Evolutionary conservation across 2,797 vertebrate genomes (phyloP), one percentile per base, ranked within the genome.

Genomic region (Myoxocephalus aenaeus): DNA sequence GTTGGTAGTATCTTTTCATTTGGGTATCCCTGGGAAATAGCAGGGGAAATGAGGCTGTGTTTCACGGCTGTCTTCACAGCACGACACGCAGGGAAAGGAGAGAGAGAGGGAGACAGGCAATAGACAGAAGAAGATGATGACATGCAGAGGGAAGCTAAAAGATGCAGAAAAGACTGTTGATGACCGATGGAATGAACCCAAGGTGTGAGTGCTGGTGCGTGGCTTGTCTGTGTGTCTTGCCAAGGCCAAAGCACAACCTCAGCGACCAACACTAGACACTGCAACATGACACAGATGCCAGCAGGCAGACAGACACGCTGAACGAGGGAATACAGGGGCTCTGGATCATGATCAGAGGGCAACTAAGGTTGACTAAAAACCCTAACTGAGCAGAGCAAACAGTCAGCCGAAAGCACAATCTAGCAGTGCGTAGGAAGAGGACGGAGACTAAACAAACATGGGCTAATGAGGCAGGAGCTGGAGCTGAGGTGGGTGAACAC

Each of bases 1-100:
- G 90, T 88, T 83, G 85, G 85, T 82, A 76, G 84, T 91, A 91
- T 87, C 79, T 91, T 91, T 93, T 87, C 82, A 90, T 92, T 92
- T 87, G 62, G 80, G 80, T 81, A 89, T 88, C 67, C 70, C 63
- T 20, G 38, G 69, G 82, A 89, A 79, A 82, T 68, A 62, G 75
- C 75, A 71, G 70, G 77, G 83, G 44, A 86, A 89, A 89, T 83
- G 75, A 84, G 88, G 68, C 76, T 83, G 70, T 75, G 85, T 91
- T 89, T 92, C 86, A 90, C 65, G 36, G 81, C 79, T 85, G 88
- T 87, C 90, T 86, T 86, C 69, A 77, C 63, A 69, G 62, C 64
- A n/a, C 48, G 51, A 56, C 66, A 34, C 18, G 40, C 32, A 3
- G 50, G 59, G 9, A 51, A 57, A 62, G 14, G 27, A 63, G 17